phyloP scores from a whole-genome alignment of 1,140 invertebrate genomes.

The Trichonephila clavata region DNA sequence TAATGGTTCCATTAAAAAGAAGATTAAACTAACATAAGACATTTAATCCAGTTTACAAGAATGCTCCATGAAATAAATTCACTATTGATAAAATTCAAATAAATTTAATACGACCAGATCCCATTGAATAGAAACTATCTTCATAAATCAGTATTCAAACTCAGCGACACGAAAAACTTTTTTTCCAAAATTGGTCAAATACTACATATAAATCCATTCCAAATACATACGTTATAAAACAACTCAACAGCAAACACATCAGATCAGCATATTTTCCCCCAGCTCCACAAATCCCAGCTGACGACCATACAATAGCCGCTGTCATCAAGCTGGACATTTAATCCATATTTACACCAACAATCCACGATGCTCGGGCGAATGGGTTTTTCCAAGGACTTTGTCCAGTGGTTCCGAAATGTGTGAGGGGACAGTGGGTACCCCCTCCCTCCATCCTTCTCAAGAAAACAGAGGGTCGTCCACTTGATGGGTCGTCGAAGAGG shows the following conservation, averaged over 20 bases:
- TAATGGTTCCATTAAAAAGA: no score
- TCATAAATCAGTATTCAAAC: no score
- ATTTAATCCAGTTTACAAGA: no score
- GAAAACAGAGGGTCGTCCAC: constrained; percentile 55
- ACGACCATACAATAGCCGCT: background rate
- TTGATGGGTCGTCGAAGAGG: constrained; percentile 50
- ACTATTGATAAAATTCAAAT: no score
- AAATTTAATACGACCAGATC: no score
- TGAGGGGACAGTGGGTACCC: constrained; percentile 49
- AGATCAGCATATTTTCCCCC: background rate
- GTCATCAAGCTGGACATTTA: background rate
- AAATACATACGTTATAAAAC: background rate
- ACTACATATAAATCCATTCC: no score
- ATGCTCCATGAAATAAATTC: no score
- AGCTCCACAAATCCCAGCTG: background rate
- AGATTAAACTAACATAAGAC: no score
- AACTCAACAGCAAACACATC: background rate
- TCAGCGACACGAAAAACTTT: no score
- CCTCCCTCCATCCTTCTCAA: background rate
- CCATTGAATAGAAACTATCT: no score
- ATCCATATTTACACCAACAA: constrained; percentile 17
- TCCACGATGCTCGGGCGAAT: constrained; percentile 22
- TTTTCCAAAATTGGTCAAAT: no score
- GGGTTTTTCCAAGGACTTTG: constrained; percentile 57
- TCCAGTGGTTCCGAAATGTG: constrained; percentile 45